Percentiles rank a stretch among this genome's conserved stretches.
Evolutionary conservation across 2,113 vertebrate genomes (phyloP).

Genomic region (Naja naja): DNA sequence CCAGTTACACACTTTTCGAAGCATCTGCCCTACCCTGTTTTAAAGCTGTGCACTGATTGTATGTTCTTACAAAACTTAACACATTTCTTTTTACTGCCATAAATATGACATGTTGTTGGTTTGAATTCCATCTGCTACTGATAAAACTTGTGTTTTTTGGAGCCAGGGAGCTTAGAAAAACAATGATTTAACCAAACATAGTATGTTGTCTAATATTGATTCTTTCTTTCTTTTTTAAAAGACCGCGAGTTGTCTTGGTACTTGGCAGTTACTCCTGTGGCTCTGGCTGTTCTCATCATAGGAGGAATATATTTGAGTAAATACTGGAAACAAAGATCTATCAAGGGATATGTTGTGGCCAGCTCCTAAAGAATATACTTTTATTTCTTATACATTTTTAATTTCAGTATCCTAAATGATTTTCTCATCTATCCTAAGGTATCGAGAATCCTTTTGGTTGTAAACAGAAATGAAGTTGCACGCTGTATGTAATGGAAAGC

Average conservation of each 20-base stretch:
- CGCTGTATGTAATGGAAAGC: no score
- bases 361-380: not conserved
- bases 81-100: not conserved
- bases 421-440: not conserved
- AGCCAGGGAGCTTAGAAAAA: not conserved
- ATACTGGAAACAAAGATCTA: not conserved
- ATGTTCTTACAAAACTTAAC: not conserved
- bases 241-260: not conserved
- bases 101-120: not conserved
- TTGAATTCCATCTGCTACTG: not conserved
- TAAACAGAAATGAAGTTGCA: not conserved
- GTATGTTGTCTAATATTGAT: not conserved
- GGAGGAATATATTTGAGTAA: not conserved
- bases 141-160: not conserved
- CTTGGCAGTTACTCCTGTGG: not conserved
- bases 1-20: not conserved
- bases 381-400: not conserved
- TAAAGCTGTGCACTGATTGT: not conserved
- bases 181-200: not conserved
- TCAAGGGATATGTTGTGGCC: not conserved
- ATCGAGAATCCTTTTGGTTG: not conserved
- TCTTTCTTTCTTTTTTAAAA: not conserved
- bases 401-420: not conserved
- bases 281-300: not conserved
- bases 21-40: not conserved